A percentile compares a stretch with the other conserved stretches of the same genome.
phyloP scores from a whole-genome alignment of 2,113 vertebrate genomes.

The Coracopsis vasa region DNA sequence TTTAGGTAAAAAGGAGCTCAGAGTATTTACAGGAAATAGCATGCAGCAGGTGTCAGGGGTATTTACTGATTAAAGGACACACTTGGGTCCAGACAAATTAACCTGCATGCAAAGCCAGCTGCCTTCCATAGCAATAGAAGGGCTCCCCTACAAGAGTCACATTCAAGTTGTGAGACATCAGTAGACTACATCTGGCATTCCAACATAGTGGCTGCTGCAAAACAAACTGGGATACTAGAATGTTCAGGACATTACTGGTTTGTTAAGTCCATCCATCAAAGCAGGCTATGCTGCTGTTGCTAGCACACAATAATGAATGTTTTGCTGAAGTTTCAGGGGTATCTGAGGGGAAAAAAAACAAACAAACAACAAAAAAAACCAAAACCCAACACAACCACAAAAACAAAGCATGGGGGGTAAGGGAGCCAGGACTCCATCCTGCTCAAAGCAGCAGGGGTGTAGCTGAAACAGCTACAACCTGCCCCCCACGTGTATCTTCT shows the following conservation, averaged over 20 bases:
- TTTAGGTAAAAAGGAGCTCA: neutral
- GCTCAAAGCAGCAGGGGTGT: neutral
- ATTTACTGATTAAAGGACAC: neutral
- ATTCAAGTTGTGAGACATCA: neutral
- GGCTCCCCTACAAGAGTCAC: neutral
- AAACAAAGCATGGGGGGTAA: neutral
- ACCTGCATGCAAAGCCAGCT: neutral
- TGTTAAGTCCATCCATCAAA: neutral
- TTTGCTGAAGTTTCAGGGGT: neutral
- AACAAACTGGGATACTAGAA: neutral
- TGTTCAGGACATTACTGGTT: neutral
- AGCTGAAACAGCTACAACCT: neutral
- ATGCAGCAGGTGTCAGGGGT: neutral
- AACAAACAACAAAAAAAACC: neutral
- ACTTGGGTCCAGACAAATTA: neutral
- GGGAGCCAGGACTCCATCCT: neutral
- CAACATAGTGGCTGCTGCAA: neutral
- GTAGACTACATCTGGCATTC: neutral
- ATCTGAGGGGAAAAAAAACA: neutral
- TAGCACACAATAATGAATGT: neutral
- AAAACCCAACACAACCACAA: neutral
- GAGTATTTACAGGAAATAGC: neutral
- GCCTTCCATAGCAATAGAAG: neutral
- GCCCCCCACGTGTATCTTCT: rapidly evolving
- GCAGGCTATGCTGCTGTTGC: neutral